These are phyloP conservation scores for Conopomorpha cramerella DNA, from an alignment of 1,140 invertebrate species.

Conservation along the genomic window DNA sequence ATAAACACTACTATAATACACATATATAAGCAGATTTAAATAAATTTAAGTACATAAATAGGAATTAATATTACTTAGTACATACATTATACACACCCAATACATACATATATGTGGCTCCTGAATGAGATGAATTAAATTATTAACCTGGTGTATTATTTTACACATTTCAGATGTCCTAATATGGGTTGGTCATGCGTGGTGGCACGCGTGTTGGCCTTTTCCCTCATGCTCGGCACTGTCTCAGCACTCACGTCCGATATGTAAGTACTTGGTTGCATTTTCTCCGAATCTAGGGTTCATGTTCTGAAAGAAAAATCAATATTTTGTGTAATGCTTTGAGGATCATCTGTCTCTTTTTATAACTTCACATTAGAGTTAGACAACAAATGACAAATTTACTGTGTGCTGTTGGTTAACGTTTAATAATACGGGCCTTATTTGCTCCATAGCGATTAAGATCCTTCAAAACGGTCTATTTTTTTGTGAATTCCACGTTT, in stretches of 20 bases:
- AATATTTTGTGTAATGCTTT: background rate
- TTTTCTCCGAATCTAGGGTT: background rate
- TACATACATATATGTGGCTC: no score
- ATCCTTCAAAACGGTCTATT: no score
- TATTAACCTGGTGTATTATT: conserved; percentile 5
- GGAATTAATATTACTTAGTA: no score
- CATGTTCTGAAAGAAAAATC: background rate
- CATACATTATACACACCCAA: no score
- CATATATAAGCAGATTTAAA: no score
- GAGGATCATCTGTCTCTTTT: no score
- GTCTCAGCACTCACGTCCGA: conserved; percentile 58
- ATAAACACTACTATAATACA: no score
- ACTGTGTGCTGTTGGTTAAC: background rate
- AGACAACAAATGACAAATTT: background rate
- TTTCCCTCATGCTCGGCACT: conserved; percentile 62
- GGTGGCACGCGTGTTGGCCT: conserved; percentile 63
- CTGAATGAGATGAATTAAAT: conserved; percentile 4
- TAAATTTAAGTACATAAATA: no score
- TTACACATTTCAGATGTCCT: conserved; percentile 66
- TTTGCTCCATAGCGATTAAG: no score
- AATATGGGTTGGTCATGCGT: conserved; percentile 69
- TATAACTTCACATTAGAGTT: no score
- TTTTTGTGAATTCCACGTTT: no score
- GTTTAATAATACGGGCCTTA: no score
- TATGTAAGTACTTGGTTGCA: conserved; percentile 37